phyloP scores from a whole-genome alignment of 2,888 invertebrate species.

The Spatulosminthurus flaviceps region DNA sequence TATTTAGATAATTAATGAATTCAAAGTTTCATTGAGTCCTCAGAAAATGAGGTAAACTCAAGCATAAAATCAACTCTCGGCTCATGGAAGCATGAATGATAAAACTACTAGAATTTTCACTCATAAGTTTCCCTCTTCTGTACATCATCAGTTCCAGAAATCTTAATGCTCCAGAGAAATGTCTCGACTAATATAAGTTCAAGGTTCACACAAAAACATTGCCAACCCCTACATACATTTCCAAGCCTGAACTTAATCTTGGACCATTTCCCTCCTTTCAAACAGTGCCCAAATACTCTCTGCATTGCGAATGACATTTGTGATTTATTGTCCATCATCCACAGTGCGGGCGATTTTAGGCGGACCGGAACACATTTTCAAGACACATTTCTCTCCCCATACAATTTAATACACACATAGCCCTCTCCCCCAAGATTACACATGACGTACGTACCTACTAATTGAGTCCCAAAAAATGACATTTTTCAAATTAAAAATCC shows the following conservation, averaged over 20 bases:
- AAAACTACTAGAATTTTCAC: background rate
- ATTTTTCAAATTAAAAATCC: too few species aligned
- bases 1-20: background rate
- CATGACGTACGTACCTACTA: too few species aligned
- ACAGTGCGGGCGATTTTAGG: background rate
- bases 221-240: too few species aligned
- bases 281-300: background rate
- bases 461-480: too few species aligned
- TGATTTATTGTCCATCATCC: background rate
- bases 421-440: too few species aligned
- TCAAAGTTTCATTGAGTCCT: background rate
- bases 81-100: conserved; percentile 9
- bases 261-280: background rate
- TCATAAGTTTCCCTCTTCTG: background rate
- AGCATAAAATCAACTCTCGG: background rate
- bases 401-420: too few species aligned
- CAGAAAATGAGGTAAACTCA: background rate
- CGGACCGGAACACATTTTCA: background rate
- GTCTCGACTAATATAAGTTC: too few species aligned
- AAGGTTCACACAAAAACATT: too few species aligned
- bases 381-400: too few species aligned
- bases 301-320: background rate
- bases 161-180: background rate
- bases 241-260: too few species aligned
- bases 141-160: background rate